Conservation (phyloP, 2,797 vertebrate species). For the Peromyscus nudipes region DNA sequence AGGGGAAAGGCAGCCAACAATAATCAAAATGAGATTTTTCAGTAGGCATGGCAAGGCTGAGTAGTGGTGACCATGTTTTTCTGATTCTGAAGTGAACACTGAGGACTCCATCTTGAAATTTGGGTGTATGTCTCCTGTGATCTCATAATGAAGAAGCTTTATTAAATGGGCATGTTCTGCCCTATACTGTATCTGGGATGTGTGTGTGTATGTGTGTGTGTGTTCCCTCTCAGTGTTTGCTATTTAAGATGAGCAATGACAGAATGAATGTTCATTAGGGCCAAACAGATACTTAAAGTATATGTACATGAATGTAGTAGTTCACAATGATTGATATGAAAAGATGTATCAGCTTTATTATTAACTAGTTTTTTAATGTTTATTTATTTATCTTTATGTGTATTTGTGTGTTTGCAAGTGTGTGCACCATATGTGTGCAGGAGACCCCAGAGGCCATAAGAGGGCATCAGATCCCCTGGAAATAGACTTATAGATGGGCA, state of each 20-base stretch:
- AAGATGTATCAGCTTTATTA: slow-evolving; percentile 9
- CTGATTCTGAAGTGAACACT: slow-evolving; percentile 40
- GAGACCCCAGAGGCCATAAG: neutral
- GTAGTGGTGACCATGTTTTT: slow-evolving; percentile 16
- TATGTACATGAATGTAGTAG: neutral
- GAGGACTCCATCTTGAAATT: slow-evolving; percentile 7
- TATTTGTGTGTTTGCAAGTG: neutral
- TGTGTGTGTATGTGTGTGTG: neutral
- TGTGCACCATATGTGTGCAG: neutral
- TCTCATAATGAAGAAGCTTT: slow-evolving; percentile 11
- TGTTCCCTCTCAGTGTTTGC: neutral
- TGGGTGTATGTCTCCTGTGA: neutral
- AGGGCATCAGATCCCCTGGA: neutral
- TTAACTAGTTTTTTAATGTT: neutral
- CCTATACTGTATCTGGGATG: neutral
- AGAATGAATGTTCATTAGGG: neutral
- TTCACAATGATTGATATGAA: neutral
- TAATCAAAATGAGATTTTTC: neutral
- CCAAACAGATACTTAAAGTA: slow-evolving; percentile 18
- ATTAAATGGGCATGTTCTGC: slow-evolving; percentile 43
- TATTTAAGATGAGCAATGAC: slow-evolving; percentile 18
- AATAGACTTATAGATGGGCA: neutral
- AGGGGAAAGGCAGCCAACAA: slow-evolving; percentile 1
- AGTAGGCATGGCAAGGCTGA: neutral
- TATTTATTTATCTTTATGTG: neutral